Base-by-base conservation (phyloP, 2,797 vertebrate species). In the Sebastes alutus region DNA sequence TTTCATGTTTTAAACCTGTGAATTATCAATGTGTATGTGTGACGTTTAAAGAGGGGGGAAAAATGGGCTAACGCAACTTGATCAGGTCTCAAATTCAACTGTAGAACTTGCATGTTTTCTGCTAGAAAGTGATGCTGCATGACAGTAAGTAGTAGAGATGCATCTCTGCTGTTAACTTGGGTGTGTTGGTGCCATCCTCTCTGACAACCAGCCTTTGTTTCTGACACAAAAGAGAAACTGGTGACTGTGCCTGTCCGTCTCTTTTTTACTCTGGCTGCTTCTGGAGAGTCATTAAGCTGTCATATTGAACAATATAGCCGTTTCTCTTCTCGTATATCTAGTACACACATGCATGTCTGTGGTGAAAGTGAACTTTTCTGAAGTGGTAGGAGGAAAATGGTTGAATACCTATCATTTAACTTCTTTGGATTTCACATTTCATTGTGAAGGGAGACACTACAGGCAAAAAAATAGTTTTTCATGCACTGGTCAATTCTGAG, bases 191-290 rank as follows among this genome's bases (percentile, higher is more conserved):
- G 59, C 78, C 84, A 42, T 60, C 54, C 63, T 77, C 18, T 75
- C 33, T 71, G 65, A 81, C 63, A 77, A 60, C 23, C 14, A 25
- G 35, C 59, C 72, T 85, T 88, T 91, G 86, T 91, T 78, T 81
- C 54, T 27, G 33, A 64, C 22, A 88, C 87, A 90, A 90, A 59
- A 73, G 80, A 72, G 22, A 73, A 72, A 75, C 23, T 67, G 67
- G 82, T 63, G 56, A 61, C 64, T 3, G 80, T 83, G 83, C 62
- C 62, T 8, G 75, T 58, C 81, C 42, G 72, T 81, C 33, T 46
- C 42, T 46, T 23, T 46, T 46, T 77, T 78, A 38, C 75, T 81
- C 77, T 74, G 69, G 78, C 70, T 62, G 42, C 27, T 75, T 91
- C 72, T 77, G 64, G 46, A 84, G 62, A 70, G 33, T 63, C 72